phyloP scores from a whole-genome alignment of 2,797 vertebrate species.

The Picus viridis region DNA sequence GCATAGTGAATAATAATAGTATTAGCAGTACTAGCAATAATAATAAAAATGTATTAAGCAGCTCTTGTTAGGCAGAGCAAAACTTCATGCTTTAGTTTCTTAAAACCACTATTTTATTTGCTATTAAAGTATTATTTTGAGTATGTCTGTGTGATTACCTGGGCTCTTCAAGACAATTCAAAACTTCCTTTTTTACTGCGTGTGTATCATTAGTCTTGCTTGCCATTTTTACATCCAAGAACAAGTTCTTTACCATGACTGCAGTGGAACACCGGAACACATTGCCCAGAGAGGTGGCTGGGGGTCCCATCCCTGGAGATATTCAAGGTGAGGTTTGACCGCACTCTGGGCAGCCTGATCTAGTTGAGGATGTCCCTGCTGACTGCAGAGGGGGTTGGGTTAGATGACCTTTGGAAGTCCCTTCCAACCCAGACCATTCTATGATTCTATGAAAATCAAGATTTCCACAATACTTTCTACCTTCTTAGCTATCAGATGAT shows the following conservation, averaged over 20 bases:
- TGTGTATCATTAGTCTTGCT: not conserved
- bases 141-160: not conserved
- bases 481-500: not conserved
- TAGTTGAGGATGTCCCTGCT: too few relatives aligned
- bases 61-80: not conserved
- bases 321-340: too few relatives aligned
- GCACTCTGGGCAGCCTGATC: too few relatives aligned
- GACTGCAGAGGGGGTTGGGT: too few relatives aligned
- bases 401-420: too few relatives aligned
- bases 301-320: too few relatives aligned
- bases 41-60: not conserved
- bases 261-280: too few relatives aligned
- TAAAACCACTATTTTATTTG: not conserved
- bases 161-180: accelerated
- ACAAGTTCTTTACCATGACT: too few relatives aligned
- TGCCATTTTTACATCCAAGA: not conserved
- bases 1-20: not conserved
- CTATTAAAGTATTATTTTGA: not conserved
- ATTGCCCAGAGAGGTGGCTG: too few relatives aligned
- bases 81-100: not conserved
- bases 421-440: too few relatives aligned
- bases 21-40: not conserved
- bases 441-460: not conserved
- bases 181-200: not conserved
- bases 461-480: not conserved